Conservation (phyloP, 2,888 invertebrate species). For the Polyommatus iphigenia region DNA sequence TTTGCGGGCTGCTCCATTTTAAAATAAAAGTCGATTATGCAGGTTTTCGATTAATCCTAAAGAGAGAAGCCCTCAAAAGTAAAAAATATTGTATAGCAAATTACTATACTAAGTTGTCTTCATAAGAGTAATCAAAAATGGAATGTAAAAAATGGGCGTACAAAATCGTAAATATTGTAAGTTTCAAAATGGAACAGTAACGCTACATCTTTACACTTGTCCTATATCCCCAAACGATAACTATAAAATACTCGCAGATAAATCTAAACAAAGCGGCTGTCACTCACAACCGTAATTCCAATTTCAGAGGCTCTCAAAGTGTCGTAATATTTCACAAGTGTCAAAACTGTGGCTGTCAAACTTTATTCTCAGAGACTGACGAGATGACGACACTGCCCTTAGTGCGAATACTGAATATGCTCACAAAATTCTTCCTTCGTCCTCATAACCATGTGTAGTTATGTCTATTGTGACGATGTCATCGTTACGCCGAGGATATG, state of each 20-base stretch:
- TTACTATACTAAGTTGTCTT: not conserved
- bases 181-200: not conserved
- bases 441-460: no score
- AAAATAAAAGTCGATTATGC: not conserved
- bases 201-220: not conserved
- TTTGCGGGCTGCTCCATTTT: not conserved
- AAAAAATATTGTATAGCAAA: not conserved
- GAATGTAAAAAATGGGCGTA: not conserved
- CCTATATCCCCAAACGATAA: not conserved
- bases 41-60: not conserved
- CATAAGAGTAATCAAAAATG: not conserved
- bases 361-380: not conserved
- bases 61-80: not conserved
- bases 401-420: not conserved
- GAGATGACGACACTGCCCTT: not conserved
- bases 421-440: not conserved
- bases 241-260: not conserved
- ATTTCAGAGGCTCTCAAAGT: conserved; percentile 18
- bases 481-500: not conserved
- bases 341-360: conserved; percentile 20
- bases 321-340: conserved; percentile 27
- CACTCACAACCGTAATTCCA: conserved; percentile 15
- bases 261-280: conserved; percentile 18
- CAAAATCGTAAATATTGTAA: not conserved
- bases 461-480: no score